Conservation (phyloP, 2,113 vertebrate genomes). For the Echinops telfairi region DNA sequence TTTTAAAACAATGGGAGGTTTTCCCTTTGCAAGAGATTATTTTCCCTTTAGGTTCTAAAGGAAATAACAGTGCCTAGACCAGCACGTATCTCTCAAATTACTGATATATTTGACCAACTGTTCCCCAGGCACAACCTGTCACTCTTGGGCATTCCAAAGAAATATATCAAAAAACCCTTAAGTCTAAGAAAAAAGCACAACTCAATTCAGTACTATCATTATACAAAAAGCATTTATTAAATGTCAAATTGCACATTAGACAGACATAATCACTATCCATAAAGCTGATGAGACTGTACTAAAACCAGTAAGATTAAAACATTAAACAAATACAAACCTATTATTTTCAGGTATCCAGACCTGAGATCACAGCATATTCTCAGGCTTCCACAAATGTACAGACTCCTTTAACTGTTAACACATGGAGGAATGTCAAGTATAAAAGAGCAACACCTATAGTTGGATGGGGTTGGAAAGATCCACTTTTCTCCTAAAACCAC, state of each 20-base stretch:
- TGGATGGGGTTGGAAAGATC: not conserved
- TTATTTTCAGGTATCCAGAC: conserved; percentile 51
- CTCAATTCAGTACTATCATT: not conserved
- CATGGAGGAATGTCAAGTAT: not conserved
- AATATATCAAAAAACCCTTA: not conserved
- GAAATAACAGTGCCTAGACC: not conserved
- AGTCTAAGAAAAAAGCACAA: not conserved
- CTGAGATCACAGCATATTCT: conserved; percentile 23
- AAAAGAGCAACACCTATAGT: not conserved
- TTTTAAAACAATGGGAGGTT: not conserved
- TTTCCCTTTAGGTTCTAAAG: not conserved
- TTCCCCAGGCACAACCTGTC: not conserved
- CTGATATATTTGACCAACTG: not conserved
- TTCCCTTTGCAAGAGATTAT: not conserved
- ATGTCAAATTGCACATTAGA: conserved; percentile 32
- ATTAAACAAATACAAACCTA: conserved; percentile 19
- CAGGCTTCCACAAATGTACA: not conserved
- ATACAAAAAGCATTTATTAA: conserved; percentile 61
- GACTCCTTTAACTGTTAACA: not conserved
- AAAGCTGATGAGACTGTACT: not conserved
- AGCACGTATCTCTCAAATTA: not conserved
- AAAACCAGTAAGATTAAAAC: conserved; percentile 49
- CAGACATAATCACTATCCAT: not conserved
- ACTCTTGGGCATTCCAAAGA: not conserved
- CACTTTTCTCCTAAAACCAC: conserved; percentile 38